Evolutionary conservation across 2,888 invertebrate genomes (phyloP).

Genomic region (Phorcus lineatus): DNA sequence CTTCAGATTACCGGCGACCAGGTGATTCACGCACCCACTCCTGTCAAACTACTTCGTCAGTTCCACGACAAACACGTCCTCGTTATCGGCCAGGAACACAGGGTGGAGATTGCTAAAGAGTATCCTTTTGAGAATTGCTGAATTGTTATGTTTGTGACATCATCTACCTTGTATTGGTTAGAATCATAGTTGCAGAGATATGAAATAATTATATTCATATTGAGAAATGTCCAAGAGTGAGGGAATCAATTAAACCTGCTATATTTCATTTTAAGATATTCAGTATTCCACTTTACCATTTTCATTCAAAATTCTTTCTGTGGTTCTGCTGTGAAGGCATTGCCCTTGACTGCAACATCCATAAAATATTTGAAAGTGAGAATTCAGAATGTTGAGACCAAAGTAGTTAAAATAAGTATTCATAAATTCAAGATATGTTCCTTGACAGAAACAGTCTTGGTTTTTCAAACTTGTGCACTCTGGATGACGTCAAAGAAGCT

Average conservation of each 20-base stretch:
- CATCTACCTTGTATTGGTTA: not conserved
- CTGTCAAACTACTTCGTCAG: conserved; percentile 69
- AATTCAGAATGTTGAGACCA: too few relatives aligned
- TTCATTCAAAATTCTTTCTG: too few relatives aligned
- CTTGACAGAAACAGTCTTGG: conserved; percentile 63
- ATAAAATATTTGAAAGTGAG: not conserved
- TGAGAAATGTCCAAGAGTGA: too few relatives aligned
- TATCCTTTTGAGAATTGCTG: conserved; percentile 67
- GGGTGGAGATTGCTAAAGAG: conserved; percentile 73
- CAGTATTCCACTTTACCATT: not conserved
- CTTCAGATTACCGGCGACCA: conserved; percentile 70
- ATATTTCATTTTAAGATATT: too few relatives aligned
- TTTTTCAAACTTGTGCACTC: conserved; percentile 70
- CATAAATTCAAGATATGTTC: too few relatives aligned
- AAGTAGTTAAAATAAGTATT: too few relatives aligned
- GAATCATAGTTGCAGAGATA: not conserved
- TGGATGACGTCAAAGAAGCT: conserved; percentile 72
- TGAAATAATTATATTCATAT: not conserved
- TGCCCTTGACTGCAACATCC: not conserved
- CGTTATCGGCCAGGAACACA: conserved; percentile 73
- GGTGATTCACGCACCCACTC: conserved; percentile 74
- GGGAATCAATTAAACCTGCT: too few relatives aligned
- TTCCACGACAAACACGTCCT: conserved; percentile 73
- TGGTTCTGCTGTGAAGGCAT: too few relatives aligned
- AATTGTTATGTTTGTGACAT: not conserved